Evolutionary conservation across 1,140 invertebrate genomes (phyloP), one percentile per base, ranked within the genome.

Genomic region (Drosophila funebris): DNA sequence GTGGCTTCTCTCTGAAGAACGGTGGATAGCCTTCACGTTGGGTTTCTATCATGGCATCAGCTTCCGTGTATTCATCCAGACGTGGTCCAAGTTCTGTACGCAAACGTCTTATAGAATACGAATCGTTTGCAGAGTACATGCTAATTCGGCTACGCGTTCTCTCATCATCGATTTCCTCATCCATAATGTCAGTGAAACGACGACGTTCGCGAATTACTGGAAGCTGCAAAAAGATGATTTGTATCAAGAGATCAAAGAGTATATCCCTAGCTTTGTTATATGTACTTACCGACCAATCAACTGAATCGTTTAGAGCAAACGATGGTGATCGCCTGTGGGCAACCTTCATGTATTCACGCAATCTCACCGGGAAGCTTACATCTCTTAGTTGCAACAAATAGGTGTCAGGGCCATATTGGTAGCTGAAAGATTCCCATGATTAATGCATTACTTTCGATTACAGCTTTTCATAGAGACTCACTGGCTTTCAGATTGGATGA

Each of bases 321-420:
- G 94, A 95, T 4, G 96, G 96, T 11, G 95, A 95, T 64, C 96
- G 93, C 64, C 94, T 94, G 43, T 95, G 94, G 0, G 97, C 97
- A 2, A 97, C 96, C 93, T 98, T 97, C 96, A 98, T 97, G 90
- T 98, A 98, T 92, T 98, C 96, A 44, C 97, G 94, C 31, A 98
- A 93, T 50, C 97, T 93, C 11, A 97, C 95, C 0, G 97, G 98
- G 93, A 99, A 99, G 91, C 96, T 96, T 0, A 97, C 96, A 92
- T 99, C 98, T 31, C 97, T 94, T 11, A 98, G 92, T 92, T 99
- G 98, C 4, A 99, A 93, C 2, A 99, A 93, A 92, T 99, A 98
- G 0, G 98, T 99, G 90, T 99, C 98, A 0, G 98, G 98, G 0
- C 98, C 98, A 92, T 97, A 96, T 93, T 98, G 97, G 92, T 98